Evolutionary conservation across 2,888 invertebrate genomes (phyloP).

Genomic region (Erebia epiphron): DNA sequence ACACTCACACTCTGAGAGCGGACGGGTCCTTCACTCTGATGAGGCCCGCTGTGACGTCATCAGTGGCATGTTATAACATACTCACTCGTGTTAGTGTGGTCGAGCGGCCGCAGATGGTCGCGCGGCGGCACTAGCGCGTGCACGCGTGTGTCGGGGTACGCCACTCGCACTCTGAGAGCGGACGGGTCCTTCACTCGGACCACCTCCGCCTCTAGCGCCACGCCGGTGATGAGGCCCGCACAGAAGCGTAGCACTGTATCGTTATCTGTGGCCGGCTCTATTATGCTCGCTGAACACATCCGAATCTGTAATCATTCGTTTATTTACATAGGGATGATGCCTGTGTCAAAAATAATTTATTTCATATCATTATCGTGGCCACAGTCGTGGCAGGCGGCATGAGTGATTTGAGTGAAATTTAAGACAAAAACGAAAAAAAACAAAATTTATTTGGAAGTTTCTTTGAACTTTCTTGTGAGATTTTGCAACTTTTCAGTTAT

Average conservation of each 20-base stretch:
- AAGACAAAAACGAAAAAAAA: no score
- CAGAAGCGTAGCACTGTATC: conserved; percentile 94
- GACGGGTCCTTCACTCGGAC: background rate
- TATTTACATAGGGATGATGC: background rate
- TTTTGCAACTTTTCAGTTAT: no score
- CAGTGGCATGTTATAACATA: background rate
- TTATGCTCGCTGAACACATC: conserved; percentile 91
- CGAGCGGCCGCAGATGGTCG: conserved; percentile 89
- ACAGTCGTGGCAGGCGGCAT: no score
- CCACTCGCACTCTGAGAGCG: conserved; percentile 89
- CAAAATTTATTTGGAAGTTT: no score
- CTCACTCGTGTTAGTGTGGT: conserved; percentile 76
- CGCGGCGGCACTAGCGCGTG: conserved; percentile 91
- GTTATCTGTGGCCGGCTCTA: conserved; percentile 92
- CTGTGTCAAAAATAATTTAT: no score
- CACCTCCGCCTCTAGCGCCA: conserved; percentile 94
- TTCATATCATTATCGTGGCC: no score
- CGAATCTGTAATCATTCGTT: conserved; percentile 79
- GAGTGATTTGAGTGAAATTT: no score
- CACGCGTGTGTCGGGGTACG: conserved; percentile 95
- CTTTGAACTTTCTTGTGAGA: no score
- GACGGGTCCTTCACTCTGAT: background rate
- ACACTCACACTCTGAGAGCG: conserved; percentile 89
- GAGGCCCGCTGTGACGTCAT: background rate
- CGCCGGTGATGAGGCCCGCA: conserved; percentile 94